Evolutionary conservation across 2,888 invertebrate genomes (phyloP), one percentile per base, ranked within the genome.

Genomic region (Drosophila anceps): DNA sequence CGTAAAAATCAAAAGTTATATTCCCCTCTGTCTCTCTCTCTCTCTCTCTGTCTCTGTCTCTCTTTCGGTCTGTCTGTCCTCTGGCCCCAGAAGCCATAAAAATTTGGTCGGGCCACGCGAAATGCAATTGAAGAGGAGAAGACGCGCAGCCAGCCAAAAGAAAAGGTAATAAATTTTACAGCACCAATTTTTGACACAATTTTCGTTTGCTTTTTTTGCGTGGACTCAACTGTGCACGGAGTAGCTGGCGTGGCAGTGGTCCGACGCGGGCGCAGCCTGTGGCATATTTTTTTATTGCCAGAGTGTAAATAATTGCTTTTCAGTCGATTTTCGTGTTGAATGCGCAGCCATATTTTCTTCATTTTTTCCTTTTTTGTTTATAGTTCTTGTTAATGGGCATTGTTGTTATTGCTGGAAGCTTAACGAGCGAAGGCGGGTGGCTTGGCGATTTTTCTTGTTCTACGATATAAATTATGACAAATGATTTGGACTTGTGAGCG

Each of bases 241-340:
- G 44, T 6, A 8, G 35, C 12, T 35, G 37, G 35, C 24, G 35
- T 33, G 44, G 24, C 18, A 9, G n/a, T 29, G 46, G n/a, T 29
- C n/a, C n/a, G n/a, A n/a, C 4, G 4, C 18, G 35, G 46, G 27
- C 48, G n/a, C 39, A 50, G 69, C 41, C 59, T 66, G 68, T 62
- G 71, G 70, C 84, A 79, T 76, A 83, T 88, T 88, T 87, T 90
- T 90, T 85, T 90, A 87, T 85, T 88, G 83, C 77, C 69, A 37
- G 75, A 83, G 79, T 87, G 87, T 85, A 90, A 85, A 90, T 90
- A 87, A 87, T 87, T 90, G 86, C 81, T 88, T 90, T 88, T 79
- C 76, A 84, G 77, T 88, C 74, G 82, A 84, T 78, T 86, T 84
- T 89, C 84, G 80, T 82, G 80, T 73, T 59, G 81, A 88, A 79